A percentile compares a stretch with the other conserved stretches of the same genome.
These are phyloP conservation scores for Kobus ellipsiprymnus DNA, from an alignment of 2,113 vertebrate species.

Conservation along the genomic window DNA sequence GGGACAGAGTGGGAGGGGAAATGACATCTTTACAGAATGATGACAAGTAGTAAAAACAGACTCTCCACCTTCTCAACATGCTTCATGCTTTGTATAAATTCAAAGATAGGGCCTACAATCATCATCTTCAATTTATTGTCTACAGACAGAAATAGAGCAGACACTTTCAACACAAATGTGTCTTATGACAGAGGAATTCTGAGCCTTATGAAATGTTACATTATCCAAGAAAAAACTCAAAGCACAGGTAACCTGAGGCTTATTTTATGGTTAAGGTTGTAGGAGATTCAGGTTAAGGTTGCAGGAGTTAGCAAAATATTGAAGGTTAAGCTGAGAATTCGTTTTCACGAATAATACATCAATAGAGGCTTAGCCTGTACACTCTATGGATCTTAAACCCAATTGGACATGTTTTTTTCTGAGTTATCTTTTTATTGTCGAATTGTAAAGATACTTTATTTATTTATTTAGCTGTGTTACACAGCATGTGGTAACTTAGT, in stretches of 20 bases:
- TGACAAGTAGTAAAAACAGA: conserved; percentile 72
- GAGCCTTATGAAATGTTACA: conserved; percentile 17
- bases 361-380: not conserved
- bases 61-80: not conserved
- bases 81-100: conserved; percentile 44
- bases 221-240: conserved; percentile 12
- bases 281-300: not conserved
- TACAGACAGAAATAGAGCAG: conserved; percentile 75
- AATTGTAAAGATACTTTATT: not conserved
- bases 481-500: not conserved
- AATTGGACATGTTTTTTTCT: too few species aligned
- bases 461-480: not conserved
- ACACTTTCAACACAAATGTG: conserved; percentile 61
- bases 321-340: not conserved
- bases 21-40: conserved; percentile 79
- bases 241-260: not conserved
- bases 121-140: conserved; percentile 73
- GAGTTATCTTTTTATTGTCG: not conserved
- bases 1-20: conserved; percentile 49
- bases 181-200: conserved; percentile 55
- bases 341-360: not conserved
- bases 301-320: conserved; percentile 8
- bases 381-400: not conserved
- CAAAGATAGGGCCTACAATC: conserved; percentile 35
- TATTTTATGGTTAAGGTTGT: not conserved